Base-by-base conservation (phyloP, 1,140 invertebrate species). In the Drosophila ogumai region DNA sequence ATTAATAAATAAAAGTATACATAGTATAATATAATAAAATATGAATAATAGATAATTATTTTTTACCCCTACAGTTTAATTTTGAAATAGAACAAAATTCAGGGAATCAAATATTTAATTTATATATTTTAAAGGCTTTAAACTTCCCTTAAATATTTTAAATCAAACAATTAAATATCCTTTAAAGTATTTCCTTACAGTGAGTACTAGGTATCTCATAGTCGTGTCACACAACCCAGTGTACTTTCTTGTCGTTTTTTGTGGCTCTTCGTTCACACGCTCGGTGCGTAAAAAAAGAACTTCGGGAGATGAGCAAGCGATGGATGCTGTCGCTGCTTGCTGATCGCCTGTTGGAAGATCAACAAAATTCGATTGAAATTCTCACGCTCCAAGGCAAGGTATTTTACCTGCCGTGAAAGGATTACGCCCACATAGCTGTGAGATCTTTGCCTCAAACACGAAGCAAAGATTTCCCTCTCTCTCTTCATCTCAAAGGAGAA, bases 231-330 rank as follows among this genome's bases (percentile, higher is more conserved):
- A 13, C 7, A 15, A 6, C 19, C 1, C 1, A 7, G 17, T 9
- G 17, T 19, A 38, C 28, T 34, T 38, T 34, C 50, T 47, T 57
- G 64, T 40, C 10, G 31, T 47, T 66, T 64, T 71, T 58, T 58
- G 28, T 71, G 17, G 7, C 6, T 72, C 68, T 72, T 50, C 52
- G 68, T 59, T 85, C 82, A 78, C 82, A 85, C 82, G 82, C 78
- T 60, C 50, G 32, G 46, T 65, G 46, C 68, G 68, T 72, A 47
- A 72, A 34, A 38, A 28, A 34, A 17, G 56, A 61, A 32, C 19
- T 34, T 61, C 15, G 3, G 12, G 17, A 68, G 38, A 68, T 68
- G 66, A 47, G 38, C 22, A 68, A 28, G 61, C 47, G 31, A 44
- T 47, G 65, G 65, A 72, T 72, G 68, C 66, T 72, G 66, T n/a